Conservation (phyloP, 2,113 vertebrate species). For the Mohoua ochrocephala region DNA sequence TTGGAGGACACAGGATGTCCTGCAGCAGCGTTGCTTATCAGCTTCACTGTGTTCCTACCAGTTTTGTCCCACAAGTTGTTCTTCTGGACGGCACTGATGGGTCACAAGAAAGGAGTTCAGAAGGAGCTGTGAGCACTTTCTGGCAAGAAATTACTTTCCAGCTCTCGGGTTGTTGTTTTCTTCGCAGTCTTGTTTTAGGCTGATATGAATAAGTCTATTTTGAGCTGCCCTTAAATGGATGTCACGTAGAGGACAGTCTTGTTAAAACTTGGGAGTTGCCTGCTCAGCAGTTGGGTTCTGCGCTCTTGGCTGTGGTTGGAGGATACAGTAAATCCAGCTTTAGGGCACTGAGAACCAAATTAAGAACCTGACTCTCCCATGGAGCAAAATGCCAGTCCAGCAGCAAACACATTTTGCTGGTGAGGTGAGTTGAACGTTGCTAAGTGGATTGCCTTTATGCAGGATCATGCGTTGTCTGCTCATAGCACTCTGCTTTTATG, state of each 20-base stretch:
- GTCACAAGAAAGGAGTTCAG: neutral
- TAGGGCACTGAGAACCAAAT: neutral
- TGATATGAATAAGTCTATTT: neutral
- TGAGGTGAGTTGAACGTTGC: neutral
- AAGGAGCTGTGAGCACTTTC: neutral
- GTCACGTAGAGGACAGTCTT: slow-evolving; percentile 38
- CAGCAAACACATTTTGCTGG: neutral
- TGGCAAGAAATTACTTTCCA: neutral
- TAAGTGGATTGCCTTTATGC: slow-evolving; percentile 11
- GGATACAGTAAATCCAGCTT: neutral
- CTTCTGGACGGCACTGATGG: accelerated
- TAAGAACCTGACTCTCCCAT: neutral
- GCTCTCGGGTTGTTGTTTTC: neutral
- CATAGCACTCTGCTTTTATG: neutral
- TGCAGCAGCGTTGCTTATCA: neutral
- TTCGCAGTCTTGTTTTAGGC: neutral
- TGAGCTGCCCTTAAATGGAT: neutral
- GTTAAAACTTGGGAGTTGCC: slow-evolving; percentile 30
- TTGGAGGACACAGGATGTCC: neutral
- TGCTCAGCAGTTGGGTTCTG: neutral
- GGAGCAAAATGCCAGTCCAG: neutral
- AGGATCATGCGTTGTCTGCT: neutral
- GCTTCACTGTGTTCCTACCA: neutral
- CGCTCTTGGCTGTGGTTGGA: neutral
- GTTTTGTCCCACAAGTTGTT: neutral